Evolutionary conservation across 2,113 vertebrate species (phyloP).

Genomic region (Grallaria varia): DNA sequence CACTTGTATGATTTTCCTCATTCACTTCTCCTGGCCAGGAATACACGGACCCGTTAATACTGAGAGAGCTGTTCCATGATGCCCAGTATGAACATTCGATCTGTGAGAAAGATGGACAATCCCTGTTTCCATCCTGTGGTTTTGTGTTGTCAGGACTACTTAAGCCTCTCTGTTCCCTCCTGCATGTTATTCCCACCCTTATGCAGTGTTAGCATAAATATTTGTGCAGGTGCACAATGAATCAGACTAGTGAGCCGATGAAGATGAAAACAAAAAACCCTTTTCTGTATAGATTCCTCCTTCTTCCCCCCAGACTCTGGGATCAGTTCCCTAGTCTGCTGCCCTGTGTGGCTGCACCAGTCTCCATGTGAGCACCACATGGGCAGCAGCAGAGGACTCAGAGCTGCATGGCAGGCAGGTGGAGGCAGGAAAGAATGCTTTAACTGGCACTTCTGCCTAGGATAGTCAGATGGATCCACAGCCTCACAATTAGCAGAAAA

Average conservation of each 20-base stretch:
- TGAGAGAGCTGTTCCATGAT: not conserved
- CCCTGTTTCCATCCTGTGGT: not conserved
- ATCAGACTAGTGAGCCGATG: not conserved
- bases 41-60: not conserved
- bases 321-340: not conserved
- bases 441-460: not conserved
- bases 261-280: not conserved
- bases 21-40: not conserved
- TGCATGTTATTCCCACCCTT: not conserved
- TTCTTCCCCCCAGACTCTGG: not conserved
- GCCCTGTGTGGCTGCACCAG: not conserved
- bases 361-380: fast-evolving
- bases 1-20: not conserved
- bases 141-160: not conserved
- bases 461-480: not conserved
- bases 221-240: conserved; percentile 16
- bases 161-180: not conserved
- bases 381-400: not conserved
- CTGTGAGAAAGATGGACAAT: not conserved
- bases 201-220: not conserved
- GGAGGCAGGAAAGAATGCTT: not conserved
- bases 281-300: not conserved
- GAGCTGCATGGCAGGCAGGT: not conserved
- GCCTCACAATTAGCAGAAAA: conserved; percentile 23
- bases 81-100: not conserved